Evolutionary conservation across 1,140 invertebrate species (phyloP).

Genomic region (Harpegnathos saltator): DNA sequence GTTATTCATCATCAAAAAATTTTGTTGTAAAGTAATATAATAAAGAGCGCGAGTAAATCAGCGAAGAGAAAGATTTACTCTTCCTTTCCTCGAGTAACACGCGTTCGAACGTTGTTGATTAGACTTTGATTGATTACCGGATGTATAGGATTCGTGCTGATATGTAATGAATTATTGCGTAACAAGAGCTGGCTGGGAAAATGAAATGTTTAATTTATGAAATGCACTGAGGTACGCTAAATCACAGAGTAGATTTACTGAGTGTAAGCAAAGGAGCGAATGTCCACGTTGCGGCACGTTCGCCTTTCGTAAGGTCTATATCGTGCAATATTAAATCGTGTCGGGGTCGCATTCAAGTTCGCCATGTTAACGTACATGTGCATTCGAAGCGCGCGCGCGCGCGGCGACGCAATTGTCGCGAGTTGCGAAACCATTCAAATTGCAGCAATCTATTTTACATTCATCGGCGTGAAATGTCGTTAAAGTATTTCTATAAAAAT

Average conservation of each 20-base stretch:
- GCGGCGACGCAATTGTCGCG: not conserved
- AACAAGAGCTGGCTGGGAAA: not conserved
- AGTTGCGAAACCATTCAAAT: not conserved
- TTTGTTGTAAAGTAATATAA: not conserved
- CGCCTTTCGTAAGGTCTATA: not conserved
- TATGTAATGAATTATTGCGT: slow-evolving; percentile 17
- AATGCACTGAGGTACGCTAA: slow-evolving; percentile 20
- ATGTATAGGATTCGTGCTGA: slow-evolving; percentile 3
- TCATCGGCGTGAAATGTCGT: not conserved
- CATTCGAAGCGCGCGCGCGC: not conserved
- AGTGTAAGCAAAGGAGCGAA: slow-evolving; percentile 8
- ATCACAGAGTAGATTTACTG: not conserved
- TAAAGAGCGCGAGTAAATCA: not conserved
- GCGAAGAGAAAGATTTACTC: not conserved
- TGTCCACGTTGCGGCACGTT: not conserved
- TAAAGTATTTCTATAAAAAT: not conserved
- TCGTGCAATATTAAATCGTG: slow-evolving; percentile 2
- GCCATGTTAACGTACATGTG: not conserved
- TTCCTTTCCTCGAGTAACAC: not conserved
- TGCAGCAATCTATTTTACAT: not conserved
- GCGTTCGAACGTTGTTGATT: not conserved
- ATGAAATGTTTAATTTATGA: slow-evolving; percentile 24
- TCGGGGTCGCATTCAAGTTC: not conserved
- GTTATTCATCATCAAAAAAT: slow-evolving; percentile 1
- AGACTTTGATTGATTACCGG: slow-evolving; percentile 20